Evolutionary conservation across 2,113 vertebrate species (phyloP), one percentile per base, ranked within the genome.

Genomic region (Trochalopteron elliotii): DNA sequence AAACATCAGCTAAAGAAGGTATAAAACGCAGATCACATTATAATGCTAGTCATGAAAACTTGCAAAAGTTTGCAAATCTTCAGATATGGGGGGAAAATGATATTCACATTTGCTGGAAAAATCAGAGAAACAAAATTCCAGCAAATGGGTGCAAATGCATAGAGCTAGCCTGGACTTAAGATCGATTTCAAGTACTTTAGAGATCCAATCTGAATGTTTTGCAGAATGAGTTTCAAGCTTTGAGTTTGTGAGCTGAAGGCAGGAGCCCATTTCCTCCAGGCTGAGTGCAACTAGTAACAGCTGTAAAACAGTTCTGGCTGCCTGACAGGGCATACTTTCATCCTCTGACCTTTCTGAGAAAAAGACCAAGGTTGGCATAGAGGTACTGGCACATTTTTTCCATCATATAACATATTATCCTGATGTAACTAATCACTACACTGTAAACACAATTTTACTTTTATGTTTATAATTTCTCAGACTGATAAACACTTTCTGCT

Each of bases 261-360:
- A 63, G 65, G 42, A 93, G 30, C 18, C 44, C 45, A 42, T 90
- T 90, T 97, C 76, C 88, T 86, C 56, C 68, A n/a, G 37, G 71
- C 40, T 71, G 76, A 88, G 68, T 63, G 39, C 82, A 94, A 23
- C 74, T 87, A 87, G 47, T 63, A 90, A 88, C 78, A 92, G 79
- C 60, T 96, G 83, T 92, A 90, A 90, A 90, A 88, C 44, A 61
- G 85, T 59, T 40, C 83, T 95, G 96, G 94, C 93, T 95, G 90
- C 85, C 79, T 96, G 93, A 94, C 90, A 93, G 76, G 56, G 45
- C 68, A 71, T 49, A 89, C 83, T 89, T 95, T 78, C 78, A 92
- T 95, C 79, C 72, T 89, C 90, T 95, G 94, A 92, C 94, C 94
- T 94, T 97, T 96, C 93, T 93, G 47, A 94, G 88, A 81, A 71